Percentiles rank a stretch among this genome's conserved stretches.
Conservation (phyloP, 2,113 vertebrate species). For the Chaetodon auriga region DNA sequence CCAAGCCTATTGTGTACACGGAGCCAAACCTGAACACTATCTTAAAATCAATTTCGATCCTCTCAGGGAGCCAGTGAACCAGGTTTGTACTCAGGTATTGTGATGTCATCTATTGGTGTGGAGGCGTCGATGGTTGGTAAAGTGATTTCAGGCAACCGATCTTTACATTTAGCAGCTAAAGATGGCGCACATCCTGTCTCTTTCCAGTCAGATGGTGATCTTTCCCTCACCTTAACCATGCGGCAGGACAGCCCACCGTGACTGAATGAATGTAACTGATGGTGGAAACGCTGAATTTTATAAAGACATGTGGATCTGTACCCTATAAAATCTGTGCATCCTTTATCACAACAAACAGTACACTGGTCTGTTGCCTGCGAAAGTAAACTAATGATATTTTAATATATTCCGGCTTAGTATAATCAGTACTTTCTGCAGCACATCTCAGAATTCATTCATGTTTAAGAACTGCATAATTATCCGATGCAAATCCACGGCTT, state of each 20-base stretch:
- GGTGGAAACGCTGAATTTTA: not conserved
- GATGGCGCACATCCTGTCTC: not conserved
- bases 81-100: not conserved
- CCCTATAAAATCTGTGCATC: not conserved
- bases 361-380: not conserved
- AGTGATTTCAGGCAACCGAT: not conserved
- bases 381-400: not conserved
- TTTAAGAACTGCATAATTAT: not conserved
- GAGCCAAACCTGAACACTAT: constrained; percentile 13
- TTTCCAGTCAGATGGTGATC: not conserved
- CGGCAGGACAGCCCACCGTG: not conserved
- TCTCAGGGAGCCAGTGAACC: not conserved
- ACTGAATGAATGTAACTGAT: not conserved
- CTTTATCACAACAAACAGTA: not conserved
- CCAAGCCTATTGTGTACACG: not conserved
- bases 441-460: not conserved
- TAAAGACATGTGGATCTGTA: not conserved
- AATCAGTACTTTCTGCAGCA: not conserved
- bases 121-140: not conserved
- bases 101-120: not conserved
- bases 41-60: constrained; percentile 22
- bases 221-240: not conserved
- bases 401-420: not conserved
- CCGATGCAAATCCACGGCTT: constrained; percentile 7
- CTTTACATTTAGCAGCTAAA: not conserved